Percentiles rank a stretch among this genome's conserved stretches.
These are phyloP conservation scores for Pygocentrus nattereri DNA, from an alignment of 2,797 vertebrate species.

Conservation along the genomic window DNA sequence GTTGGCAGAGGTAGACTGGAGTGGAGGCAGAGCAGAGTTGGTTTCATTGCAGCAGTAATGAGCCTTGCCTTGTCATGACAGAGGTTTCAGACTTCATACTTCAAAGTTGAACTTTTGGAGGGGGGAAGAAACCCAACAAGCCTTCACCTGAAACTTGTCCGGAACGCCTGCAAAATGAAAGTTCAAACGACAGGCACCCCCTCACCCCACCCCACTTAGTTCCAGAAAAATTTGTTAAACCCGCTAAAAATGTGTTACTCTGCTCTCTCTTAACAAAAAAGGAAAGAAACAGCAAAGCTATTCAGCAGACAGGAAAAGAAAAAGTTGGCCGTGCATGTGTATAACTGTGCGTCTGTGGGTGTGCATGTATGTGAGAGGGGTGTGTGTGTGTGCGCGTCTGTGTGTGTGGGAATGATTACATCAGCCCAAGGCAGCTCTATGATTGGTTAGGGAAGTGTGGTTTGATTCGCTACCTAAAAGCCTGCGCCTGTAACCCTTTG, in stretches of 20 bases:
- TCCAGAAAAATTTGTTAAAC: conserved; percentile 8
- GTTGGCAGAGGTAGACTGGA: conserved; percentile 63
- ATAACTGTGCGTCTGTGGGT: conserved; percentile 58
- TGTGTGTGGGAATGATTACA: conserved; percentile 79
- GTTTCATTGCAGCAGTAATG: conserved; percentile 72
- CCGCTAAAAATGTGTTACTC: conserved; percentile 29
- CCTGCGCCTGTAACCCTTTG: conserved; percentile 87
- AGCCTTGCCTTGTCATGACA: conserved; percentile 71
- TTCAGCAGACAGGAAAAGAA: conserved; percentile 36
- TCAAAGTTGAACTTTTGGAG: conserved; percentile 70
- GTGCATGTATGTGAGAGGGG: conserved; percentile 73
- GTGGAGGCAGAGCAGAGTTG: conserved; percentile 62
- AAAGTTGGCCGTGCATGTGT: conserved; percentile 55
- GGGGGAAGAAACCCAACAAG: conserved; percentile 55
- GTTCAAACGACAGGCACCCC: conserved; percentile 41
- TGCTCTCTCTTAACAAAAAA: conserved; percentile 1
- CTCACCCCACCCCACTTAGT: not conserved
- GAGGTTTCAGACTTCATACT: conserved; percentile 71
- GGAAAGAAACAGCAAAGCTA: conserved; percentile 55
- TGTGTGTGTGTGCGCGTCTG: conserved; percentile 37
- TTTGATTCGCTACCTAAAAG: conserved; percentile 91
- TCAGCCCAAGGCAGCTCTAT: conserved; percentile 85
- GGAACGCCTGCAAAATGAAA: conserved; percentile 55
- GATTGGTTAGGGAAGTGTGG: conserved; percentile 88
- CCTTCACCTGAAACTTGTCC: conserved; percentile 64